Conservation (phyloP, 2,888 invertebrate genomes). For the Gari tellinella region DNA sequence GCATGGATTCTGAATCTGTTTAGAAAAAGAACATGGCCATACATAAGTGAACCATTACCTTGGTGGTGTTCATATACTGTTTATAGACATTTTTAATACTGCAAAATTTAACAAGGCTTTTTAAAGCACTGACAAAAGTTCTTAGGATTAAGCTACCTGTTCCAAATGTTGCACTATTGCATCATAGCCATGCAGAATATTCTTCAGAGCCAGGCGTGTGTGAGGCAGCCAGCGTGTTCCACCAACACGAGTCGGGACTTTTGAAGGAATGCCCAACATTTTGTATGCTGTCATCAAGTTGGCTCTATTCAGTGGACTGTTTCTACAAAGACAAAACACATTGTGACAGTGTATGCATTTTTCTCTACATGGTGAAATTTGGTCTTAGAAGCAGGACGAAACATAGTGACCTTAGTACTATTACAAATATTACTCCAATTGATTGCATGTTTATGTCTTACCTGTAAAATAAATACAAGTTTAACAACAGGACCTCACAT, state of each 20-base stretch:
- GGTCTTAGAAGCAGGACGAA: no score
- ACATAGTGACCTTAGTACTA: no score
- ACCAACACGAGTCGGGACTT: conserved; percentile 32
- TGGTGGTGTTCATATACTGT: neutral
- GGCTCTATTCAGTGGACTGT: conserved; percentile 39
- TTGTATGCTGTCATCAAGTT: conserved; percentile 22
- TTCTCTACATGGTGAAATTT: no score
- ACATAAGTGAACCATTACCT: no score
- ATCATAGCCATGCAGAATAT: conserved; percentile 8
- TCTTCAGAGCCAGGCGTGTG: conserved; percentile 15
- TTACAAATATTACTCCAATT: no score
- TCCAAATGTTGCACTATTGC: conserved; percentile 40
- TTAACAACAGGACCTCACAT: conserved; percentile 25
- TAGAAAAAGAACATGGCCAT: no score
- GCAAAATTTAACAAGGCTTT: neutral
- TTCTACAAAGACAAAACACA: no score
- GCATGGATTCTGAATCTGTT: conserved; percentile 11
- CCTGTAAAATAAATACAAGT: conserved; percentile 42
- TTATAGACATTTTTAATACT: neutral
- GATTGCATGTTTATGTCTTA: neutral
- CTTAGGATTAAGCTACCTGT: conserved; percentile 17
- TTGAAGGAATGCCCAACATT: neutral
- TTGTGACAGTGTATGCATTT: no score
- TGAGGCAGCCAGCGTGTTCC: conserved; percentile 45
- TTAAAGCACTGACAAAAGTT: neutral